Evolutionary conservation across 2,113 vertebrate species (phyloP), one percentile per base, ranked within the genome.

Genomic region (Lepus timidus): DNA sequence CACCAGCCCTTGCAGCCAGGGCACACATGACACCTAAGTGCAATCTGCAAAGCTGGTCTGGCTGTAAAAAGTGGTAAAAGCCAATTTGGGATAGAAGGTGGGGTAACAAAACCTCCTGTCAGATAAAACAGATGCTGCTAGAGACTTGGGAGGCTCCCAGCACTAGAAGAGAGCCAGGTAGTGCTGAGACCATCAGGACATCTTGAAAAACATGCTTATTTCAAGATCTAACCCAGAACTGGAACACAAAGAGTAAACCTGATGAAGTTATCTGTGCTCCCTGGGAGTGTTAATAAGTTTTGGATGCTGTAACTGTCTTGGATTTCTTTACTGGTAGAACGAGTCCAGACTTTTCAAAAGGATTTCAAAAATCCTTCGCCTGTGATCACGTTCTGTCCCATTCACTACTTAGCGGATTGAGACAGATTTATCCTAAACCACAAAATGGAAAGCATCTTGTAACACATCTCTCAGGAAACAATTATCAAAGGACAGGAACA

Each of bases 341-440:
- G 10, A 91, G 23, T 83, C 73, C 80, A 87, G 67, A 79, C 51
- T 85, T 78, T 93, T 70, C 58, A 44, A 44, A 19, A 58, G 55
- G 44, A 44, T 44, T 44, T 44, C 44, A 44, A 76, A 92, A 92
- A 91, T 71, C 64, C 74, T 93, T 88, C 22, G 58, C 87, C 82
- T 52, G 4, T 11, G 16, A 91, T 91, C 71, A 27, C 17, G 16
- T 29, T n/a, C 49, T 29, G 65, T 87, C 67, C 85, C 25, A 39
- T 44, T 79, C 64, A 33, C 79, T 82, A 90, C 90, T 93, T 88
- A 82, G 70, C 75, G 55, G 44, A 61, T 93, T 73, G 82, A 83
- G 88, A 36, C 70, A 74, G 73, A 84, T 89, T 97, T 93, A 95
- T 85, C 74, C 81, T 90, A 91, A 96, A 85, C 91, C 92, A 96